phyloP scores from a whole-genome alignment of 2,113 vertebrate genomes.

The Microcebus ravelobensis region DNA sequence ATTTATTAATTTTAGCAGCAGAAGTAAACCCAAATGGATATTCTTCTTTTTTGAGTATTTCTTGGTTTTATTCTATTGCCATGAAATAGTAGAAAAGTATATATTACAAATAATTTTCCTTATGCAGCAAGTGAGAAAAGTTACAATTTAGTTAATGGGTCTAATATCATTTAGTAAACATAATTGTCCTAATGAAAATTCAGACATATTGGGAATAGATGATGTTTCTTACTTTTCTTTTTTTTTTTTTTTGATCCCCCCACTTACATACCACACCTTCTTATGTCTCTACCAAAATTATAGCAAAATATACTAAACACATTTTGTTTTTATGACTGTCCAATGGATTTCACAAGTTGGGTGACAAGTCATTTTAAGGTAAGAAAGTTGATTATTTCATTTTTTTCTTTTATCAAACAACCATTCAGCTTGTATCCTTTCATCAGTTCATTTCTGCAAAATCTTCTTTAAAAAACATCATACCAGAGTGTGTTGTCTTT shows the following conservation, averaged over 20 bases:
- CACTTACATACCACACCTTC: too few species aligned
- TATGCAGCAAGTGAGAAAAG: not conserved
- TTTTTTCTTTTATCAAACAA: not conserved
- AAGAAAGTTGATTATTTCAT: not conserved
- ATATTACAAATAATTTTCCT: not conserved
- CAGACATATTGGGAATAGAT: not conserved
- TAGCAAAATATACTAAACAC: not conserved
- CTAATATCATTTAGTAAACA: not conserved
- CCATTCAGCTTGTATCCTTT: not conserved
- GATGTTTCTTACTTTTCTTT: not conserved
- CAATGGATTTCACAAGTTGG: not conserved
- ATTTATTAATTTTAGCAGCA: not conserved
- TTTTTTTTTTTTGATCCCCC: not conserved
- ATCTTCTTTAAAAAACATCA: not conserved
- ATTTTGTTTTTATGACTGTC: not conserved
- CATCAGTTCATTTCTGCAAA: not conserved
- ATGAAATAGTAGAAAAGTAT: not conserved
- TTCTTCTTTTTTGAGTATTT: not conserved
- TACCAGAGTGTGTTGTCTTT: not conserved
- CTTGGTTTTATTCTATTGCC: not conserved
- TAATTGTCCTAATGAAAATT: conserved; percentile 4
- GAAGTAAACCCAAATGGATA: not conserved
- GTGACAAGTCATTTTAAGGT: not conserved
- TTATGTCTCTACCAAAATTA: not conserved
- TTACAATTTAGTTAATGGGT: not conserved